Conservation (phyloP, 92 coral and sea anemone genomes). For the Porites divaricata region DNA sequence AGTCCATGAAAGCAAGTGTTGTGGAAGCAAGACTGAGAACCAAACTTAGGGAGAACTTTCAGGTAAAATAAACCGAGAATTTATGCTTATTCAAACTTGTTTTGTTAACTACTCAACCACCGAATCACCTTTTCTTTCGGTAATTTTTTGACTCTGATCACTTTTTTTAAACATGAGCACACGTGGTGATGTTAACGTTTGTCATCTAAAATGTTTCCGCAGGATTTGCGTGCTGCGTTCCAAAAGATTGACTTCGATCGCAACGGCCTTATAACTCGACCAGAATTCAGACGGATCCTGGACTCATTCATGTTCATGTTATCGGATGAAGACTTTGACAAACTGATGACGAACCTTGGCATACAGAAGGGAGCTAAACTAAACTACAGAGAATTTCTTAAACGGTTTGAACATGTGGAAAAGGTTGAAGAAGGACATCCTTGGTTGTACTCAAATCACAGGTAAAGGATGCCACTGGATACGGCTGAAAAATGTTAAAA, state of each 20-base stretch:
- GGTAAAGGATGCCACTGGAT: slow-evolving; percentile 39
- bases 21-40: slow-evolving; percentile 80
- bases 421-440: slow-evolving; percentile 92
- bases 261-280: slow-evolving; percentile 84
- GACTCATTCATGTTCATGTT: slow-evolving; percentile 86
- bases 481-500: not conserved
- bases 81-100: not conserved
- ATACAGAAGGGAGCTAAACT: slow-evolving; percentile 86
- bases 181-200: too few relatives aligned
- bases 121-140: not conserved
- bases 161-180: too few relatives aligned
- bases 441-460: slow-evolving; percentile 89
- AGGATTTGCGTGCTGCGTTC: slow-evolving; percentile 96
- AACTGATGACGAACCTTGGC: slow-evolving; percentile 77
- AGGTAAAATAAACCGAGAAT: slow-evolving; percentile 52
- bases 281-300: slow-evolving; percentile 91
- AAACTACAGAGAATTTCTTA: slow-evolving; percentile 88
- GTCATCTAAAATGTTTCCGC: not conserved
- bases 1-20: slow-evolving; percentile 80
- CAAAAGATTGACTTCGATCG: slow-evolving; percentile 93
- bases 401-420: slow-evolving; percentile 91
- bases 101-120: not conserved
- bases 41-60: slow-evolving; percentile 82
- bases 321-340: slow-evolving; percentile 91
- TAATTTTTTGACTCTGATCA: not conserved